Evolutionary conservation across 2,888 invertebrate genomes (phyloP).

Genomic region (Bedellia somnulentella): DNA sequence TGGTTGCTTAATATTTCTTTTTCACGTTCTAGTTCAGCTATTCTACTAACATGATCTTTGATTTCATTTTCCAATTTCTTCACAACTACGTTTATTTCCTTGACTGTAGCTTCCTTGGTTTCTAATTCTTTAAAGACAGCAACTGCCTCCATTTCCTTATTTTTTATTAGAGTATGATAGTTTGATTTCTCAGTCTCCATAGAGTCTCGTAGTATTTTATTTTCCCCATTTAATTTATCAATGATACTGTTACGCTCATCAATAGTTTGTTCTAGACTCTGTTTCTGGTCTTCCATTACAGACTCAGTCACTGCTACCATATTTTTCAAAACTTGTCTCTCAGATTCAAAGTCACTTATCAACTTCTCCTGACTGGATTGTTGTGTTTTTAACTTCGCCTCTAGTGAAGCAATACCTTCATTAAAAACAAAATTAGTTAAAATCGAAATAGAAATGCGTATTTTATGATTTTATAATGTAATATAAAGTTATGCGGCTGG

Average conservation of each 20-base stretch:
- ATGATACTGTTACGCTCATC: no score
- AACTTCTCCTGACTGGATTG: constrained; percentile 26
- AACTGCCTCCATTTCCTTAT: constrained; percentile 5
- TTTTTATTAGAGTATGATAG: neutral
- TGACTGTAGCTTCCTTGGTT: neutral
- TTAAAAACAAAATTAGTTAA: no score
- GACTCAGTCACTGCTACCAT: constrained; percentile 37
- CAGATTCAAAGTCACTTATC: constrained; percentile 29
- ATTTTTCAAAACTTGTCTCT: constrained; percentile 28
- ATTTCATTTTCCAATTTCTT: constrained; percentile 17
- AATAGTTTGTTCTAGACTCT: constrained; percentile 19
- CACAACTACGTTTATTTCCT: constrained; percentile 7
- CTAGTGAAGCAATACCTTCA: constrained; percentile 22
- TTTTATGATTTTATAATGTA: no score
- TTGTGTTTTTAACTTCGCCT: constrained; percentile 22
- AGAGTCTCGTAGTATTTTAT: constrained; percentile 6
- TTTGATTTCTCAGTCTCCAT: constrained; percentile 6
- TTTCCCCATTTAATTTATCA: neutral
- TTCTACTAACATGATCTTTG: no score
- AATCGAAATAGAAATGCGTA: neutral
- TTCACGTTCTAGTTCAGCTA: no score
- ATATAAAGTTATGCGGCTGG: no score
- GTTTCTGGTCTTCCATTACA: constrained; percentile 34
- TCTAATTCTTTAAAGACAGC: constrained; percentile 10
- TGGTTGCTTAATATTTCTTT: no score